Percentiles rank a stretch among this genome's conserved stretches.
Conservation (phyloP, 2,797 vertebrate genomes). For the Nyctibius grandis region DNA sequence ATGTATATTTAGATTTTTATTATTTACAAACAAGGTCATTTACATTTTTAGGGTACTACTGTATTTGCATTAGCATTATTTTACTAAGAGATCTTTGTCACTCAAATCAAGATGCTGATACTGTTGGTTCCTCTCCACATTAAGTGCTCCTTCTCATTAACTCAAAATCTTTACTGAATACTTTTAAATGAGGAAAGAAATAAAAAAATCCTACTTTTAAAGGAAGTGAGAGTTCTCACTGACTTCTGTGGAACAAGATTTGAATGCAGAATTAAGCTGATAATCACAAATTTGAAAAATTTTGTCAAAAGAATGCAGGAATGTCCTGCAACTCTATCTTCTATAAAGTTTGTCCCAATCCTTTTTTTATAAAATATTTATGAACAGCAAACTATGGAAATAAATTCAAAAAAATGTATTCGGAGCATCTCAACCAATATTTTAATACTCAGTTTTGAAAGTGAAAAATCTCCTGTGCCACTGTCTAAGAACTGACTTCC, state of each 20-base stretch:
- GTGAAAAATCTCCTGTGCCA: background rate
- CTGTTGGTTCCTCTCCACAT: background rate
- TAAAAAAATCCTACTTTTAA: background rate
- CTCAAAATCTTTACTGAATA: background rate
- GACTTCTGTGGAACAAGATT: background rate
- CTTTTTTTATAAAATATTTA: background rate
- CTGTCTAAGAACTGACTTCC: background rate
- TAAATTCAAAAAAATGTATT: accelerated
- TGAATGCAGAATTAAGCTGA: background rate
- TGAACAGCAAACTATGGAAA: background rate
- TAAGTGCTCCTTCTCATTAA: background rate
- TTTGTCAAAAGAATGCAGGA: background rate
- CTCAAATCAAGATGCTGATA: background rate
- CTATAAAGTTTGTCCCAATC: background rate
- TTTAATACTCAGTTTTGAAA: background rate
- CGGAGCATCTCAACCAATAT: background rate
- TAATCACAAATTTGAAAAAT: background rate
- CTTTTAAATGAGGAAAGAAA: background rate
- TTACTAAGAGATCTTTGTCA: background rate
- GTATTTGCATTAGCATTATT: background rate
- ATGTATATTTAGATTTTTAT: background rate
- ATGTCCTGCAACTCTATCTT: background rate
- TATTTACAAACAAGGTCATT: slow-evolving; percentile 30
- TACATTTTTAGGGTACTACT: background rate
- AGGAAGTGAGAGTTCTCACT: background rate